These are phyloP conservation scores for Nomada fabriciana DNA, from an alignment of 2,888 invertebrate species.

Conservation along the genomic window DNA sequence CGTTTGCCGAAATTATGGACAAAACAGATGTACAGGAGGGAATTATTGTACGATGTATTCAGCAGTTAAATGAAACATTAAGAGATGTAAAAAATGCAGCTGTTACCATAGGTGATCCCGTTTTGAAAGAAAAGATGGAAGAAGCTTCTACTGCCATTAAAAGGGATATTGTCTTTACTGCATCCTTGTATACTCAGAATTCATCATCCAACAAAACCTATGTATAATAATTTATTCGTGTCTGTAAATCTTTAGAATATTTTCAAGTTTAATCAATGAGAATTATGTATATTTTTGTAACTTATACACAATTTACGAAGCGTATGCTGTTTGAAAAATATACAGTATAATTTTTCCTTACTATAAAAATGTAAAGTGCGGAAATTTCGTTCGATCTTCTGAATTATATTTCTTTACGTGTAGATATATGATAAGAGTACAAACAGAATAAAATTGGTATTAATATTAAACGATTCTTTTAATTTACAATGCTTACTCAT, in stretches of 20 bases:
- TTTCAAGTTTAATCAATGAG: conserved; percentile 12
- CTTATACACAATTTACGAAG: conserved; percentile 5
- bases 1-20: conserved; percentile 96
- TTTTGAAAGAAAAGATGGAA: conserved; percentile 96
- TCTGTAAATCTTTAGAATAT: conserved; percentile 21
- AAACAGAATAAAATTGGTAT: conserved; percentile 44
- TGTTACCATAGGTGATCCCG: conserved; percentile 96
- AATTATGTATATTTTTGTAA: conserved; percentile 44
- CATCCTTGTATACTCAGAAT: conserved; percentile 94
- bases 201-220: conserved; percentile 33
- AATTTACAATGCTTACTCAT: conserved; percentile 60
- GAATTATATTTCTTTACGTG: conserved; percentile 35
- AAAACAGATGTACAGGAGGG: conserved; percentile 97
- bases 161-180: conserved; percentile 98
- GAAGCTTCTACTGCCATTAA: conserved; percentile 96
- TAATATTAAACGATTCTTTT: conserved; percentile 46
- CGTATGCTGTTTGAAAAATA: conserved; percentile 3
- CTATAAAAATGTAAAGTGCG: conserved; percentile 5
- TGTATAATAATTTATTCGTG: conserved; percentile 46
- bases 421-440: conserved; percentile 32
- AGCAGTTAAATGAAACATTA: conserved; percentile 96
- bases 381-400: conserved; percentile 18
- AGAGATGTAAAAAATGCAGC: conserved; percentile 97
- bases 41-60: conserved; percentile 98
- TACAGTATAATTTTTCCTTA: conserved; percentile 25